Conservation (phyloP, 2,113 vertebrate species). For the Epinephelus cyanopodus region DNA sequence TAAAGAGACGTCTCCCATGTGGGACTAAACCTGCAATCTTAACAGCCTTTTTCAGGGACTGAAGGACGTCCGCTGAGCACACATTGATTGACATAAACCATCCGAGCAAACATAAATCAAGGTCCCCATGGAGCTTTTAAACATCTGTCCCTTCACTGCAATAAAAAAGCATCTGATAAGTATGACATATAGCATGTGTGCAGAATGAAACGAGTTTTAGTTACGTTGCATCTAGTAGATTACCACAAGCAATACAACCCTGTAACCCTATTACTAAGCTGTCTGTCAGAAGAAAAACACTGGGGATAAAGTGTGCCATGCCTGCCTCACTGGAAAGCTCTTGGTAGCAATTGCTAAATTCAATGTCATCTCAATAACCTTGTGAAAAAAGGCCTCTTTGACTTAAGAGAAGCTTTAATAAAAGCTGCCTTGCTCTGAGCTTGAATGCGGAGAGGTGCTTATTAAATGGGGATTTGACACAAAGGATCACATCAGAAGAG, state of each 20-base stretch:
- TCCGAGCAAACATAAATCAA: constrained; percentile 44
- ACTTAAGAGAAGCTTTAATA: constrained; percentile 34
- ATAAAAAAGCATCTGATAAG: constrained; percentile 25
- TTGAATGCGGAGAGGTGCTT: constrained; percentile 21
- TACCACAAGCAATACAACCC: constrained; percentile 16
- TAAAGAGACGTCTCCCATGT: background rate
- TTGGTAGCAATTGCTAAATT: constrained; percentile 34
- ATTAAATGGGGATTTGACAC: constrained; percentile 56
- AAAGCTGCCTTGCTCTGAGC: constrained; percentile 42
- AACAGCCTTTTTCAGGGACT: constrained; percentile 32
- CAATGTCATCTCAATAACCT: constrained; percentile 48
- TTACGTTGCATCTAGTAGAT: constrained; percentile 16
- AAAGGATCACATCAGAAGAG: constrained; percentile 36
- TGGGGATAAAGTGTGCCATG: background rate
- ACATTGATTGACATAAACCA: constrained; percentile 37
- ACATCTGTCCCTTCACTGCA: constrained; percentile 2
- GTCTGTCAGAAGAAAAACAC: constrained; percentile 27
- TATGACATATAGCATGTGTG: constrained; percentile 13
- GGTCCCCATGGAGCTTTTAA: constrained; percentile 45
- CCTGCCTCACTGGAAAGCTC: constrained; percentile 1
- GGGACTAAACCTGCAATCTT: constrained; percentile 27
- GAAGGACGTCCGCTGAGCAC: constrained; percentile 36
- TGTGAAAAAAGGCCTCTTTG: constrained; percentile 39
- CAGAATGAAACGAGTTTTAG: constrained; percentile 6
- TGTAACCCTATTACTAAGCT: constrained; percentile 32